Evolutionary conservation across 1,140 invertebrate species (phyloP).

Genomic region (Semibalanus balanoides): DNA sequence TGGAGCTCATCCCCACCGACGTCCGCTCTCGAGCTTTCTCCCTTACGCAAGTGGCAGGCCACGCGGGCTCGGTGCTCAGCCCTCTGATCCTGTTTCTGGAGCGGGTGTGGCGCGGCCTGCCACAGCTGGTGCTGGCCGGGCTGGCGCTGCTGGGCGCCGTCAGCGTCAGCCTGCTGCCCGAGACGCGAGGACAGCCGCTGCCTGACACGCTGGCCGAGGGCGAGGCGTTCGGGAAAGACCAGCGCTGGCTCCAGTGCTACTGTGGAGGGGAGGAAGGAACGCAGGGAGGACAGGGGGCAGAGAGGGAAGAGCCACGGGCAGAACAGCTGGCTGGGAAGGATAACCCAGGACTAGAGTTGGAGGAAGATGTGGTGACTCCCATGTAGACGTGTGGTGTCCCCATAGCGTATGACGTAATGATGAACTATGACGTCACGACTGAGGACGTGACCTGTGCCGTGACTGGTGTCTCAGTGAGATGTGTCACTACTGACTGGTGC

Average conservation of each 20-base stretch:
- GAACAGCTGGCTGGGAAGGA: no score
- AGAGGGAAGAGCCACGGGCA: no score
- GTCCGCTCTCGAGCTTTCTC: neutral
- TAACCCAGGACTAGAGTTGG: no score
- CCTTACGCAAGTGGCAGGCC: neutral
- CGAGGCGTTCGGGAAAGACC: conserved; percentile 56
- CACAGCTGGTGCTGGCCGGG: conserved; percentile 26
- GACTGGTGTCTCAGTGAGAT: no score
- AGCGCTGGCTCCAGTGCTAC: conserved; percentile 23
- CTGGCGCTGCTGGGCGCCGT: conserved; percentile 55
- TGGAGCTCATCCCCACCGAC: conserved; percentile 10
- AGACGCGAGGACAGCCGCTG: conserved; percentile 63
- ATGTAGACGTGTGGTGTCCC: no score
- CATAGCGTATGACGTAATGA: no score
- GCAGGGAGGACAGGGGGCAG: no score
- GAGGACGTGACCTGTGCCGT: no score
- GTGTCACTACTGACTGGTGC: no score
- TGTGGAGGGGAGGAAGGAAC: no score
- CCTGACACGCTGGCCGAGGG: conserved; percentile 68
- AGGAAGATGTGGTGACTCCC: no score
- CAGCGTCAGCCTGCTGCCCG: conserved; percentile 57
- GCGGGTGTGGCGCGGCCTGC: neutral
- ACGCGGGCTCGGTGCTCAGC: neutral
- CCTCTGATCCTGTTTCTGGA: neutral
- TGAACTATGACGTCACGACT: no score